These are phyloP conservation scores for Scaptomyza polygonia DNA, from an alignment of 2,888 invertebrate species.

Conservation along the genomic window DNA sequence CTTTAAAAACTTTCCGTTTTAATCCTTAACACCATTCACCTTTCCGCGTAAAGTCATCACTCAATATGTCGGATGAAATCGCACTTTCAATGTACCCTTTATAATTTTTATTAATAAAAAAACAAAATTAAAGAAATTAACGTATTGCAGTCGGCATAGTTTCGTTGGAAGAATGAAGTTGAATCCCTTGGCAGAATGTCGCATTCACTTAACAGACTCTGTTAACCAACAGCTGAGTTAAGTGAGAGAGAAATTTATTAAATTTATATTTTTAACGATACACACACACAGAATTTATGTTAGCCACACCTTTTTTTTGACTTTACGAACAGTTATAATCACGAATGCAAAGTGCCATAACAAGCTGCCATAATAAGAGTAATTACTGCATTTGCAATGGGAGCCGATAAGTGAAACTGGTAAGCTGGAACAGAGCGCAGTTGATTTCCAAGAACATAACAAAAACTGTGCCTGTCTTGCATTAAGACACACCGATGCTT, in stretches of 20 bases:
- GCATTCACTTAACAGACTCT: no score
- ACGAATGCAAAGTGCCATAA: conserved; percentile 27
- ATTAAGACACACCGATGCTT: background rate
- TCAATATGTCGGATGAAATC: no score
- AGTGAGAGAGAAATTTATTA: conserved; percentile 47
- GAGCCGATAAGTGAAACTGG: conserved; percentile 27
- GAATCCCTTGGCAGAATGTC: no score
- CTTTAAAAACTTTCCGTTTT: no score
- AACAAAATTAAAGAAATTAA: no score
- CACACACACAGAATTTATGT: conserved; percentile 24
- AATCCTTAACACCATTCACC: no score
- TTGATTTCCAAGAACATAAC: background rate
- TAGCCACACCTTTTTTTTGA: conserved; percentile 26
- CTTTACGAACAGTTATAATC: conserved; percentile 2
- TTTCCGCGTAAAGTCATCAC: no score
- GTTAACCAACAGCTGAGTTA: no score
- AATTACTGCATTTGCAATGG: conserved; percentile 32
- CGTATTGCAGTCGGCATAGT: no score
- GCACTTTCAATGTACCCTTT: no score
- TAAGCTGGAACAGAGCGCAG: conserved; percentile 4
- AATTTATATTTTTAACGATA: conserved; percentile 14
- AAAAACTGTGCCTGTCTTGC: background rate
- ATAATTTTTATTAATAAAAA: no score
- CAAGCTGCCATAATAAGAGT: conserved; percentile 33
- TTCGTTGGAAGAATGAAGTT: no score